These are phyloP conservation scores for Calcarius lapponicus DNA, from an alignment of 2,797 vertebrate species.

Conservation along the genomic window DNA sequence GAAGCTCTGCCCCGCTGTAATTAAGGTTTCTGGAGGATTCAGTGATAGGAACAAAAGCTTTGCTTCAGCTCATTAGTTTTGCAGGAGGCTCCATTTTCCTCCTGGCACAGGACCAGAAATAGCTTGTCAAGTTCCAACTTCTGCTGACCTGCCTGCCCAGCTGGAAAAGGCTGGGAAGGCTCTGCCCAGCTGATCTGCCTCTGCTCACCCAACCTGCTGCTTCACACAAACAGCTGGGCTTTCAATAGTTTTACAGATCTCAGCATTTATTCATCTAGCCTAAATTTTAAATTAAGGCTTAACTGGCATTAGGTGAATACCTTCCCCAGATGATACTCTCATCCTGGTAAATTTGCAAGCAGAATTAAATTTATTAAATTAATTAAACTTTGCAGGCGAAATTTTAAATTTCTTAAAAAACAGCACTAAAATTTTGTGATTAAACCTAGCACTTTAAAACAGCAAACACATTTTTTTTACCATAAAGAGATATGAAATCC, in stretches of 20 bases:
- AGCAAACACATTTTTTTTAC: not conserved
- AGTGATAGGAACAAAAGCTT: not conserved
- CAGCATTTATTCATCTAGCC: not conserved
- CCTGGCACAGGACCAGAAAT: not conserved
- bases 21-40: not conserved
- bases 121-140: not conserved
- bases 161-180: not conserved
- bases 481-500: not conserved
- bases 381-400: too few species aligned
- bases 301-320: not conserved
- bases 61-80: not conserved
- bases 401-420: not conserved
- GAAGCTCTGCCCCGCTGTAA: not conserved
- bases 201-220: not conserved
- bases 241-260: not conserved
- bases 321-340: not conserved
- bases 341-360: not conserved
- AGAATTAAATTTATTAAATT: not conserved
- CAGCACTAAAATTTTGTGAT: not conserved
- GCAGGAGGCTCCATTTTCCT: slow-evolving; percentile 9
- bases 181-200: slow-evolving; percentile 10
- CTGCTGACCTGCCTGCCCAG: not conserved
- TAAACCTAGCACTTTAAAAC: not conserved
- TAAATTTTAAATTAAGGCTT: not conserved
- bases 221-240: not conserved